Conservation (phyloP, 1,140 invertebrate species). For the Watersipora subatra region DNA sequence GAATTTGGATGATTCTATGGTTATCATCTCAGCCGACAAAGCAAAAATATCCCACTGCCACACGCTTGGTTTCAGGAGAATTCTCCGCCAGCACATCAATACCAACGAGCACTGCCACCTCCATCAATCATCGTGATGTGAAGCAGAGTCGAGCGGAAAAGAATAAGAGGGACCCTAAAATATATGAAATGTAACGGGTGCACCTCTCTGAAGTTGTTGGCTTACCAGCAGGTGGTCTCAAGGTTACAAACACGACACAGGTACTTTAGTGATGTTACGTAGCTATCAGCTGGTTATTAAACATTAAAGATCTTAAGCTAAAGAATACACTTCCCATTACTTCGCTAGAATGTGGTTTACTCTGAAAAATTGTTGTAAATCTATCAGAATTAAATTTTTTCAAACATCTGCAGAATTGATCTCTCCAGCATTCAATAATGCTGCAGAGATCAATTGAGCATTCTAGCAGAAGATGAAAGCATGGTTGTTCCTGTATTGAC, state of each 20-base stretch:
- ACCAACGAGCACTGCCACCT: not conserved
- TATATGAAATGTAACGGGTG: not conserved
- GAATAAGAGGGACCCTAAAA: not conserved
- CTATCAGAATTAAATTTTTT: no score
- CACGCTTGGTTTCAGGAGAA: not conserved
- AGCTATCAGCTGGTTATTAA: not conserved
- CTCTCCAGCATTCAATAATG: no score
- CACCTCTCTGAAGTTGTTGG: not conserved
- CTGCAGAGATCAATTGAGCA: no score
- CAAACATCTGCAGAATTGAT: no score
- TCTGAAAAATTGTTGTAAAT: no score
- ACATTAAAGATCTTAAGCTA: not conserved
- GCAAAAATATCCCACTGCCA: not conserved
- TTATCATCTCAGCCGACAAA: not conserved
- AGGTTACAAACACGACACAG: not conserved
- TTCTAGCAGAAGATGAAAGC: no score
- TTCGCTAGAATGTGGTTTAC: not conserved
- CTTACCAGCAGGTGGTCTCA: not conserved
- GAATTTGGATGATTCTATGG: no score
- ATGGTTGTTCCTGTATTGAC: no score
- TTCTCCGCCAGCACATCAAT: not conserved
- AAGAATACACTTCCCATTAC: not conserved
- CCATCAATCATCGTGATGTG: not conserved
- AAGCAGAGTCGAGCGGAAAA: not conserved
- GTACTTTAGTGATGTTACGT: not conserved